Percentiles rank a stretch among this genome's conserved stretches.
Evolutionary conservation across 2,113 vertebrate genomes (phyloP).

Genomic region (Dinomys branickii): DNA sequence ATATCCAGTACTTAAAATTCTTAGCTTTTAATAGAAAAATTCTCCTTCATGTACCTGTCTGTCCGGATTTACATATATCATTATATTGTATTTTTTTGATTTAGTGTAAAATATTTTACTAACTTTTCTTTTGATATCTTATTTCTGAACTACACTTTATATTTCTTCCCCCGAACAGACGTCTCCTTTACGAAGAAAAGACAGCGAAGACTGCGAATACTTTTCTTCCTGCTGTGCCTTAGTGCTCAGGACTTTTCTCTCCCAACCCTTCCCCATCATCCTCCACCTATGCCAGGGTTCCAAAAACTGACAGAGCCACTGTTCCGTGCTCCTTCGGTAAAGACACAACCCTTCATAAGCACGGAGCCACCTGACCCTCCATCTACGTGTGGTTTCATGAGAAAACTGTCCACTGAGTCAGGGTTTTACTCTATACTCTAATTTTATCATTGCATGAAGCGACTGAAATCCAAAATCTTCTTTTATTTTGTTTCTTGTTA

Average conservation of each 20-base stretch:
- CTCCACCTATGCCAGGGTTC: rapidly evolving
- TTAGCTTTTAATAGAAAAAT: not conserved
- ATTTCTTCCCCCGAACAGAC: not conserved
- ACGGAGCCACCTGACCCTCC: not conserved
- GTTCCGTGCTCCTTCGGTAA: not conserved
- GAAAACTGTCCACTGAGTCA: not conserved
- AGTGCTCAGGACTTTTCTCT: not conserved
- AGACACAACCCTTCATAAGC: not conserved
- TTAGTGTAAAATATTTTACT: not conserved
- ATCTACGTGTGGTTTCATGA: no score
- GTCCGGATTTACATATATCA: not conserved
- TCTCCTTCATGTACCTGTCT: not conserved
- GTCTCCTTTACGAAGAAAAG: not conserved
- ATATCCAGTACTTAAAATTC: not conserved
- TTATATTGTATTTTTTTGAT: not conserved
- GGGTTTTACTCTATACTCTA: not conserved
- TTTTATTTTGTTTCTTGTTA: not conserved
- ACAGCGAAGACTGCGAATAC: not conserved
- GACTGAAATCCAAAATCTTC: not conserved
- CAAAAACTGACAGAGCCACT: not conserved
- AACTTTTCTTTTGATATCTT: not conserved
- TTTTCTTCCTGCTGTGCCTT: not conserved
- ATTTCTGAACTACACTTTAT: not conserved
- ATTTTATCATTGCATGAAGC: not conserved
- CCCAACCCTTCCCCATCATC: not conserved